phyloP scores from a whole-genome alignment of 2,113 vertebrate species.

The Chascanopsetta lugubris region DNA sequence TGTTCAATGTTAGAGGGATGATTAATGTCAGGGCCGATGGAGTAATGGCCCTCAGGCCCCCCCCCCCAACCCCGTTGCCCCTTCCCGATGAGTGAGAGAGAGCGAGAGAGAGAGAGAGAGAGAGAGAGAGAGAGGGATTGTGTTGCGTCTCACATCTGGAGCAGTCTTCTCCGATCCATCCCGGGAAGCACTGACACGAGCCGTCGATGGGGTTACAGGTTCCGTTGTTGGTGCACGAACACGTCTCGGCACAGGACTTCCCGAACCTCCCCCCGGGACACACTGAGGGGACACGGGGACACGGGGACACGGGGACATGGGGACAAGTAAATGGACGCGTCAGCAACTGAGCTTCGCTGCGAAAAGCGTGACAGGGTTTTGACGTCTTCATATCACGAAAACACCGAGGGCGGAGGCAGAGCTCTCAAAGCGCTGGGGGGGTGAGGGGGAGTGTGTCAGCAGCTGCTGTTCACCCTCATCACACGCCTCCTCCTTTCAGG shows the following conservation, averaged over 20 bases:
- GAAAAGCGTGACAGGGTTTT: no score
- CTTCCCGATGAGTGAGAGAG: neutral
- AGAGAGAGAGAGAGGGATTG: neutral
- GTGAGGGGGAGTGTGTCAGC: no score
- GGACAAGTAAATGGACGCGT: no score
- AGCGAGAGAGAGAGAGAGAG: neutral
- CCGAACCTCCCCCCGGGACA: conserved; percentile 90
- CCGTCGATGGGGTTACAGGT: conserved; percentile 92
- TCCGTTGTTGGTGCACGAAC: conserved; percentile 90
- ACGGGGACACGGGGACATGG: no score
- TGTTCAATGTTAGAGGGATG: neutral
- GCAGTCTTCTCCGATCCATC: conserved; percentile 91
- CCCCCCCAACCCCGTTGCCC: no score
- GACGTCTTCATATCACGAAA: no score
- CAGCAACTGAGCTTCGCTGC: no score
- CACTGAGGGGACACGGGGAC: conserved; percentile 71
- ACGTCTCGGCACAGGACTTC: conserved; percentile 85
- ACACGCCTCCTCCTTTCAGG: neutral
- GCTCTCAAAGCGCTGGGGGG: no score
- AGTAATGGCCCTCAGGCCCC: neutral
- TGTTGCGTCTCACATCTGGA: conserved; percentile 83
- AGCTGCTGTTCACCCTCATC: no score
- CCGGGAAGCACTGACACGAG: conserved; percentile 91
- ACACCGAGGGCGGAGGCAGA: no score
- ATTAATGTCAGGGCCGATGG: neutral